Conservation (phyloP, 2,888 invertebrate genomes). For the Ceratothoa steindachneri region DNA sequence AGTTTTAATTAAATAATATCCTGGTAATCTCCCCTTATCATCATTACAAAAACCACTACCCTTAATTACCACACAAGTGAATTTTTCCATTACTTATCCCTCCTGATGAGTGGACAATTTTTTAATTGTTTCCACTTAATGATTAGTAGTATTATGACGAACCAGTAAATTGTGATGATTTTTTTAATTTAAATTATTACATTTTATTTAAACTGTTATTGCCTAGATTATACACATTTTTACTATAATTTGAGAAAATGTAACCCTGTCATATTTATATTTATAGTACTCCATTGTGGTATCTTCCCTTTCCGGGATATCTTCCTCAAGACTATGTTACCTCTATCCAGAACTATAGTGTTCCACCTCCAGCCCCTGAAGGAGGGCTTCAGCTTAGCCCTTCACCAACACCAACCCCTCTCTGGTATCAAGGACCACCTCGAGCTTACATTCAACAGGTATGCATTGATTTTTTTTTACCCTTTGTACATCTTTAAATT, state of each 20-base stretch:
- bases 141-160: too few species aligned
- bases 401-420: slow-evolving; percentile 49
- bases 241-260: not conserved
- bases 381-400: slow-evolving; percentile 42
- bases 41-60: too few species aligned
- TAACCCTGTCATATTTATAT: not conserved
- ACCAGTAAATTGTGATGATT: not conserved
- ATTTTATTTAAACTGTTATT: not conserved
- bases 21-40: too few species aligned
- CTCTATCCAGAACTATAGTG: slow-evolving; percentile 49
- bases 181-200: not conserved
- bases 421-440: slow-evolving; percentile 56
- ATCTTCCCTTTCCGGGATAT: slow-evolving; percentile 84
- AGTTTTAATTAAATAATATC: too few species aligned
- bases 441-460: slow-evolving; percentile 56
- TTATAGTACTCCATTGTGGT: slow-evolving; percentile 72
- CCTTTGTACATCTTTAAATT: too few species aligned
- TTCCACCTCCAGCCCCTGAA: slow-evolving; percentile 38
- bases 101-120: not conserved
- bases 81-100: not conserved
- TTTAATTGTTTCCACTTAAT: too few species aligned
- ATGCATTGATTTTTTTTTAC: too few species aligned
- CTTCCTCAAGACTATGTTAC: slow-evolving; percentile 64
- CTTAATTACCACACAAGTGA: not conserved
- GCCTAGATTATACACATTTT: not conserved